A percentile compares a stretch with the other conserved stretches of the same genome.
Conservation (phyloP, 1,140 invertebrate genomes). For the Antheraea pernyi region DNA sequence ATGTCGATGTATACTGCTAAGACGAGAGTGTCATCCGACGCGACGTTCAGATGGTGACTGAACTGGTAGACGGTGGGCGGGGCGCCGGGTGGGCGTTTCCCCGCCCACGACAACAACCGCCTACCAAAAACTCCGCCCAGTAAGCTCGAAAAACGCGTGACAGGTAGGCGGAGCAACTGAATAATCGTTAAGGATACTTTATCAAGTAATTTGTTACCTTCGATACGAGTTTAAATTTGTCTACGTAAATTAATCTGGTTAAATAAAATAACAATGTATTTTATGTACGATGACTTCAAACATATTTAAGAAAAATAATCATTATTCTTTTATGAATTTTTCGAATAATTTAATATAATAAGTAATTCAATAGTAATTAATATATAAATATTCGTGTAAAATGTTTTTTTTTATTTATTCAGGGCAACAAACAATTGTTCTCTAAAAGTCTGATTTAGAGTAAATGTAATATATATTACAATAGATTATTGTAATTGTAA, state of each 20-base stretch:
- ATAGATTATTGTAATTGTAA: too few relatives aligned
- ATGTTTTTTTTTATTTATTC: too few relatives aligned
- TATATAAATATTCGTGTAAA: too few relatives aligned
- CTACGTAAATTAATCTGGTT: constrained; percentile 9
- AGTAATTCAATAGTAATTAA: too few relatives aligned
- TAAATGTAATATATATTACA: too few relatives aligned
- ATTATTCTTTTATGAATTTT: too few relatives aligned
- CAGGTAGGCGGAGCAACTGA: constrained; percentile 61
- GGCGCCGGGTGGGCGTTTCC: constrained; percentile 51
- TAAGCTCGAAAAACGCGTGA: constrained; percentile 55
- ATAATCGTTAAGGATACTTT: constrained; percentile 72
- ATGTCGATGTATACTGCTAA: neutral
- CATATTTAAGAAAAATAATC: neutral
- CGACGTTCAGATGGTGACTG: constrained; percentile 63
- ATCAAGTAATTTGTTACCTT: constrained; percentile 74
- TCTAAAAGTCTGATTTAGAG: too few relatives aligned
- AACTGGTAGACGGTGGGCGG: constrained; percentile 58
- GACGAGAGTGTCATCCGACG: constrained; percentile 52
- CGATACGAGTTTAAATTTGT: constrained; percentile 64
- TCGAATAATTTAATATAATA: too few relatives aligned
- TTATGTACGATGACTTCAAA: neutral
- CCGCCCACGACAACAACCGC: constrained; percentile 33
- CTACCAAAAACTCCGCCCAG: constrained; percentile 44
- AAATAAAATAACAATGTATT: neutral
- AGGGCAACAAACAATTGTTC: too few relatives aligned